phyloP scores from a whole-genome alignment of 2,888 invertebrate genomes.

The Onthophagus sagittarius region DNA sequence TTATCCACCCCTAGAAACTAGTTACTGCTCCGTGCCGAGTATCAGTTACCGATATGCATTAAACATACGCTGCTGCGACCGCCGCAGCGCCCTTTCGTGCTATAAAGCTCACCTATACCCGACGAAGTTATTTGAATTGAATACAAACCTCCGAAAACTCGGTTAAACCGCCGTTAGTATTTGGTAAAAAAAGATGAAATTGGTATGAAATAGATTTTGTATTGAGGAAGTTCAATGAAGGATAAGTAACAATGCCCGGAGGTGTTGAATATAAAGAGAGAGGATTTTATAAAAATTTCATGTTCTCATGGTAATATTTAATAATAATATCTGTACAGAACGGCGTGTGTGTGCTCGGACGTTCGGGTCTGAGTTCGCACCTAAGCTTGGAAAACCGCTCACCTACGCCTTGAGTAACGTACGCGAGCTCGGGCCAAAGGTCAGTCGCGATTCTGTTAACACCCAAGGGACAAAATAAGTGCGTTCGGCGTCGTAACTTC shows the following conservation, averaged over 20 bases:
- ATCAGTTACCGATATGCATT: slow-evolving; percentile 34
- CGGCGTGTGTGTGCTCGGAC: slow-evolving; percentile 19
- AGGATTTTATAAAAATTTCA: slow-evolving; percentile 3
- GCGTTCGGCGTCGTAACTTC: slow-evolving; percentile 26
- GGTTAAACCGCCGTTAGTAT: background rate
- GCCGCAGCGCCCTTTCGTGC: slow-evolving; percentile 35
- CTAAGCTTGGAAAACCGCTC: slow-evolving; percentile 19
- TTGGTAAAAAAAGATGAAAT: background rate
- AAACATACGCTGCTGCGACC: slow-evolving; percentile 30
- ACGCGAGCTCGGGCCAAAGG: slow-evolving; percentile 31
- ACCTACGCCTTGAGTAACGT: slow-evolving; percentile 33
- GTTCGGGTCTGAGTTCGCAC: slow-evolving; percentile 26
- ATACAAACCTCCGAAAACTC: slow-evolving; percentile 23
- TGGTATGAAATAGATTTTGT: background rate
- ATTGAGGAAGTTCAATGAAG: background rate
- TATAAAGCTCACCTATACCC: slow-evolving; percentile 41
- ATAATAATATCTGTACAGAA: slow-evolving; percentile 19
- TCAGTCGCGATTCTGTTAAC: slow-evolving; percentile 33
- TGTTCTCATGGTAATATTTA: slow-evolving; percentile 26
- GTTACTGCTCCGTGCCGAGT: slow-evolving; percentile 38
- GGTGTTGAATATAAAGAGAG: background rate
- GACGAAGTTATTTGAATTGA: slow-evolving; percentile 42
- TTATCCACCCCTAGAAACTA: slow-evolving; percentile 47
- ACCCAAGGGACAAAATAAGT: slow-evolving; percentile 33
- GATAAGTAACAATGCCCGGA: background rate